Evolutionary conservation across 2,888 invertebrate species (phyloP), one percentile per base, ranked within the genome.

Genomic region (Trachelus troglodyta): DNA sequence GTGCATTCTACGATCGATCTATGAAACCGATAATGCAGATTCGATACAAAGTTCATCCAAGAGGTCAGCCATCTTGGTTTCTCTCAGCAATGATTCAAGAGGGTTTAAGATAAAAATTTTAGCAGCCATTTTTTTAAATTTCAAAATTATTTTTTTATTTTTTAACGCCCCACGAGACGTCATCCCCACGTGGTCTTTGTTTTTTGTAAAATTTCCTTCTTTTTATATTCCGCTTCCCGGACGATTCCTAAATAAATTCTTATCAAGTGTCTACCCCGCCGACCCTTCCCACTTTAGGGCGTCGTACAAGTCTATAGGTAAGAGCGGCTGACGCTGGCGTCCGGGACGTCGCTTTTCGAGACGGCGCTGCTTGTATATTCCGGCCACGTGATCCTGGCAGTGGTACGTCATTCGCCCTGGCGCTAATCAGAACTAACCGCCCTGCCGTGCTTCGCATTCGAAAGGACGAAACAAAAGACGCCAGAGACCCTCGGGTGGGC

Each of bases 391-490:
- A 86, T 87, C 87, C 85, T 85, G 87, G 85, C 89, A 90, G 90
- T 90, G 91, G 90, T 91, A 91, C 90, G 90, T 91, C 78, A 78
- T 78, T 78, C 90, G 90, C 86, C 86, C 89, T 85, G 88, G 86
- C 89, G 90, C 91, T 91, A 91, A 91, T 91, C 91, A 91, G 91
- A 91, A 91, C 91, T 91, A 91, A 91, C 91, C 89, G 91, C 87
- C 87, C 87, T 86, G 86, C 87, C 91, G 91, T 91, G 91, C 89
- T 84, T 81, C 78, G 91, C 88, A 87, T 91, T 83, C 85, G 77
- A 34, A 74, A 76, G 37, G 69, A 69, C 74, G 76, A 79, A 81
- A 78, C 77, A 75, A 80, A 35, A 77, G 76, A 78, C 79, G 73
- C 34, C 34, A 76, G 81, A 80, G 79, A 79, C 78, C 80, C 80